Conservation (phyloP, 92 coral and sea anemone species). For the Porites evermanni region DNA sequence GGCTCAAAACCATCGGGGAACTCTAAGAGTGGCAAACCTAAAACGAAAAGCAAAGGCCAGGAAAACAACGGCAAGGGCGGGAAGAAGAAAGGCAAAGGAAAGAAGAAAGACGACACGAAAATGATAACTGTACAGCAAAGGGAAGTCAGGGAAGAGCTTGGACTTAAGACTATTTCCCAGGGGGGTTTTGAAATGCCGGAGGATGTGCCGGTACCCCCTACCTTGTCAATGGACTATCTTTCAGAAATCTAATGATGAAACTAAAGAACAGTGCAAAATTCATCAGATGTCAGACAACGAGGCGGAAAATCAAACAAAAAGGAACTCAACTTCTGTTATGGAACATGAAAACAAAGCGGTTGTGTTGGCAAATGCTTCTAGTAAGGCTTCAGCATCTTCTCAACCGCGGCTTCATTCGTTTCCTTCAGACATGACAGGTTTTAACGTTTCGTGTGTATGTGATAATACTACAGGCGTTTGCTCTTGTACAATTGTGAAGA, state of each 20-base stretch:
- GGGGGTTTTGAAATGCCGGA: constrained; percentile 52
- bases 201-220: constrained; percentile 72
- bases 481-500: constrained; percentile 47
- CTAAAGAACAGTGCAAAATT: not conserved
- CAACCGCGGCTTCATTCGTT: not conserved
- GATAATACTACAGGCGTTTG: constrained; percentile 32
- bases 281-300: not conserved
- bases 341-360: not conserved
- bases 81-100: constrained; percentile 62
- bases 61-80: constrained; percentile 19
- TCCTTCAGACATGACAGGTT: constrained; percentile 34
- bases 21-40: constrained; percentile 17
- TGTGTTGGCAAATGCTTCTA: not conserved
- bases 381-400: not conserved
- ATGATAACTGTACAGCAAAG: constrained; percentile 84
- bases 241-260: constrained; percentile 7
- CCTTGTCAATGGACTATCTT: constrained; percentile 54
- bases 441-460: constrained; percentile 43
- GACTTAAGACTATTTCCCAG: constrained; percentile 30
- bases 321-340: not conserved
- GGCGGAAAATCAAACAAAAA: not conserved
- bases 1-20: constrained; percentile 13
- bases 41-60: constrained; percentile 11
- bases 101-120: constrained; percentile 55
- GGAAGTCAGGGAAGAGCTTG: constrained; percentile 44